phyloP scores from a whole-genome alignment of 92 coral and sea anemone genomes.

The Blastomussa wellsi region DNA sequence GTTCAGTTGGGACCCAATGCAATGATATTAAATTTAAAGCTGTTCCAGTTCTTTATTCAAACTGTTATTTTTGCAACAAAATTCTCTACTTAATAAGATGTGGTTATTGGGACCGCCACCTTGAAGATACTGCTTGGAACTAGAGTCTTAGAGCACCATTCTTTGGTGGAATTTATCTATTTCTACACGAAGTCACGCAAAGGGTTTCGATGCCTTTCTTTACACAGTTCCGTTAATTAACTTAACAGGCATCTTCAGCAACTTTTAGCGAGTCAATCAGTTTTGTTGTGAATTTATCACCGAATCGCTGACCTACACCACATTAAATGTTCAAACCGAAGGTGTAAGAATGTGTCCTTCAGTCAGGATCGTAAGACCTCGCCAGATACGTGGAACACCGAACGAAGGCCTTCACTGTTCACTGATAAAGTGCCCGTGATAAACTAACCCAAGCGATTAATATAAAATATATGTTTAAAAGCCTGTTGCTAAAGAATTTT shows the following conservation, averaged over 20 bases:
- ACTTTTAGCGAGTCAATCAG: neutral
- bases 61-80: neutral
- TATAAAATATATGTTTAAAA: neutral
- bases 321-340: neutral
- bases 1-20: neutral
- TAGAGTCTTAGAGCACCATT: neutral
- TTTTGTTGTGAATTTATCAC: neutral
- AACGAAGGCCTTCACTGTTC: neutral
- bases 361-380: neutral
- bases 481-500: neutral
- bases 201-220: neutral
- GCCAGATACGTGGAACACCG: neutral
- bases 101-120: neutral
- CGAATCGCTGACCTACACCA: neutral
- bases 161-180: neutral
- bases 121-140: slow-evolving; percentile 5
- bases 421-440: neutral
- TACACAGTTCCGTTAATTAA: neutral
- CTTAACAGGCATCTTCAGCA: neutral
- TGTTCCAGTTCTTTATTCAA: neutral
- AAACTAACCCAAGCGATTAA: neutral
- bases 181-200: neutral
- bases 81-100: no score
- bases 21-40: neutral
- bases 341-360: neutral